phyloP scores from a whole-genome alignment of 2,888 invertebrate genomes.

The Frankliniella fusca region DNA sequence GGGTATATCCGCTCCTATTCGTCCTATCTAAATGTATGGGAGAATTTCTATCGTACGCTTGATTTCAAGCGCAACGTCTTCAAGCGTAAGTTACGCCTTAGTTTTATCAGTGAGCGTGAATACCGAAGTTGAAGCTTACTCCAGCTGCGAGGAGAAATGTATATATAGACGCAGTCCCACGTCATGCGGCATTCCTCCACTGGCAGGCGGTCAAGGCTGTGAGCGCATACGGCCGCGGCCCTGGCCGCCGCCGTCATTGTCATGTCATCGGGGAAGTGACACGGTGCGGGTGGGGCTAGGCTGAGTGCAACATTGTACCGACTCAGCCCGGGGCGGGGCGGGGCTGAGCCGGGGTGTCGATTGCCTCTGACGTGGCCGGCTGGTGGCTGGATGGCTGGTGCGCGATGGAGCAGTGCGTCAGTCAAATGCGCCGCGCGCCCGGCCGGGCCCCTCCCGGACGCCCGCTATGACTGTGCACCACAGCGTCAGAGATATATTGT shows the following conservation, averaged over 20 bases:
- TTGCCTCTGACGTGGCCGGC: neutral
- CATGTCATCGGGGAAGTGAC: neutral
- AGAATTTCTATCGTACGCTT: no score
- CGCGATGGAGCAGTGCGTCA: neutral
- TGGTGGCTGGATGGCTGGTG: neutral
- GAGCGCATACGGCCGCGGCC: neutral
- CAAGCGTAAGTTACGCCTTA: no score
- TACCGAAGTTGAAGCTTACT: no score
- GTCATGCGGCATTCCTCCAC: neutral
- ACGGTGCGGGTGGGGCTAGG: neutral
- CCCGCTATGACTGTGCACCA: conserved; percentile 16
- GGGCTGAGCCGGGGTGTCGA: neutral
- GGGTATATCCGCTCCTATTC: no score
- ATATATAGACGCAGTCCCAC: no score
- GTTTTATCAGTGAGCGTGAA: no score
- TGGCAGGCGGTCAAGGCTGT: neutral
- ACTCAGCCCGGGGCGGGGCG: neutral
- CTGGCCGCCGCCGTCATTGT: neutral
- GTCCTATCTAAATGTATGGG: no score
- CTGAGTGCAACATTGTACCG: conserved; percentile 2
- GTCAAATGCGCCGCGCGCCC: neutral
- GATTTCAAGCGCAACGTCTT: no score
- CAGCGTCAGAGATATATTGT: conserved; percentile 25
- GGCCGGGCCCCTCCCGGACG: neutral
- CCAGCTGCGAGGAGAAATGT: no score